Evolutionary conservation across 1,140 invertebrate species (phyloP).

Genomic region (Holcopasites calliopsidis): DNA sequence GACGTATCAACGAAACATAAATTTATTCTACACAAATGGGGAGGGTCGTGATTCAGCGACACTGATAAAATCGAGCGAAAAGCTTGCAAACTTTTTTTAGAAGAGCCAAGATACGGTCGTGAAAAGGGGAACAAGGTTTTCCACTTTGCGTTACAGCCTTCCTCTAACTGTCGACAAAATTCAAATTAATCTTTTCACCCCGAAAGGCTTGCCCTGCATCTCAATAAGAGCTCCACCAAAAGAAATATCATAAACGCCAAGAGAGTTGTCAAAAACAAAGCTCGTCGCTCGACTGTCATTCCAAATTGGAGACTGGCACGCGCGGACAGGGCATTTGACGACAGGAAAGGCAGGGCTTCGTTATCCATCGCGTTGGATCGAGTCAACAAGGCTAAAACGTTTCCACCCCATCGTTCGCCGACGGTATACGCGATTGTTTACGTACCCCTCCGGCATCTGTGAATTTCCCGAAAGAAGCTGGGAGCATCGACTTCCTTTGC

Average conservation of each 20-base stretch:
- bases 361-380: not conserved
- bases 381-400: slow-evolving; percentile 1
- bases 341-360: not conserved
- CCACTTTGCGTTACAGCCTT: not conserved
- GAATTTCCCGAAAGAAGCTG: slow-evolving; percentile 16
- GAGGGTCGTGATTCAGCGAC: not conserved
- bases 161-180: no score
- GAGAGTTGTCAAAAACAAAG: not conserved
- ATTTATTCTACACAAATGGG: no score
- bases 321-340: no score
- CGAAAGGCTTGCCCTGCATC: not conserved
- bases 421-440: slow-evolving; percentile 38
- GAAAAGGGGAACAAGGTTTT: not conserved
- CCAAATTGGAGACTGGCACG: no score
- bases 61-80: not conserved
- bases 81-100: not conserved
- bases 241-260: no score
- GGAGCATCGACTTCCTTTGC: slow-evolving; percentile 1
- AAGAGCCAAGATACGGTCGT: not conserved
- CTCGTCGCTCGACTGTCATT: no score
- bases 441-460: slow-evolving; percentile 11
- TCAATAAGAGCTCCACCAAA: not conserved
- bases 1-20: no score
- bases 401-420: not conserved
- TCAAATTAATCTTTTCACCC: not conserved